These are phyloP conservation scores for Sceliomorpha sp. DNA, from an alignment of 2,888 invertebrate genomes.

Conservation along the genomic window DNA sequence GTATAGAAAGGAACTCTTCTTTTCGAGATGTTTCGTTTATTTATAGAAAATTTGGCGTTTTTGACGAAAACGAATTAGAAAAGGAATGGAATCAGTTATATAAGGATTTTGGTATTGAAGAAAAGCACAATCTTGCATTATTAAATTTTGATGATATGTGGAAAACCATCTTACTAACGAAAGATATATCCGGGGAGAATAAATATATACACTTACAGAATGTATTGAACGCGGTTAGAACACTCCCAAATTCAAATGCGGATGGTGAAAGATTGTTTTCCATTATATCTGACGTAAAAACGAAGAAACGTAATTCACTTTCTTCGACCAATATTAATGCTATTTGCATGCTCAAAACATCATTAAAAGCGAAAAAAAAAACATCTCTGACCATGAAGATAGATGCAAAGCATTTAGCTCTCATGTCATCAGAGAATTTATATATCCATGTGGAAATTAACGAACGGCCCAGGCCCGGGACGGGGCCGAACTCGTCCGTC, in stretches of 20 bases:
- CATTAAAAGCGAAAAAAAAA: too few relatives aligned
- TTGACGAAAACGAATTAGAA: constrained; percentile 3
- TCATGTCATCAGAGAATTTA: too few relatives aligned
- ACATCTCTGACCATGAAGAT: too few relatives aligned
- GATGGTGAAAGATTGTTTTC: too few relatives aligned
- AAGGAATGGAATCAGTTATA: constrained; percentile 3
- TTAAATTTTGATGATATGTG: constrained; percentile 9
- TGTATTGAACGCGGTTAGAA: constrained; percentile 5
- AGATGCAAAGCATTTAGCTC: too few relatives aligned
- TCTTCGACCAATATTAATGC: too few relatives aligned
- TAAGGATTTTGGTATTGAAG: not conserved
- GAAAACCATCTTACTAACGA: constrained; percentile 7
- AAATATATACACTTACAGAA: constrained; percentile 3
- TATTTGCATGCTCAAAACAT: too few relatives aligned
- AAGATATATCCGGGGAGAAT: not conserved
- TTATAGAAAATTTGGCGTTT: constrained; percentile 3
- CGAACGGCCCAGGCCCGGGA: too few relatives aligned
- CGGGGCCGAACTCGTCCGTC: too few relatives aligned
- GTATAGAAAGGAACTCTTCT: not conserved
- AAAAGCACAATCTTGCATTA: not conserved
- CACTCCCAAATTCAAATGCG: constrained; percentile 13
- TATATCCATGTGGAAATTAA: too few relatives aligned
- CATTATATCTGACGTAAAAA: too few relatives aligned
- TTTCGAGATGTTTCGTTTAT: not conserved
- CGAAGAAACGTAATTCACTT: too few relatives aligned